phyloP scores from a whole-genome alignment of 2,113 vertebrate genomes.

The Bettongia penicillata region DNA sequence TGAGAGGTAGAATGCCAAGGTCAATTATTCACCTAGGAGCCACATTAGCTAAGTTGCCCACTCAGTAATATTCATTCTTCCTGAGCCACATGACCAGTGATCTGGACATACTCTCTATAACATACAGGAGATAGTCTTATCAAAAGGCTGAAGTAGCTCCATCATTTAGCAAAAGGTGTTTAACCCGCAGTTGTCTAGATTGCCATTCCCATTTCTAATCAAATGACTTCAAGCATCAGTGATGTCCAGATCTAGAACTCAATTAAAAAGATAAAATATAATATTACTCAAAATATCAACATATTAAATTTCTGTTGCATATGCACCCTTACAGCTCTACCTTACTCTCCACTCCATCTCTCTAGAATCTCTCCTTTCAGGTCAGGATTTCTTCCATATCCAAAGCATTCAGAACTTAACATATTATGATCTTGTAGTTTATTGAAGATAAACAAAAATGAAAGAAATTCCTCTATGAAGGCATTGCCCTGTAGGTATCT shows the following conservation, averaged over 20 bases:
- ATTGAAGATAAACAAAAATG: not conserved
- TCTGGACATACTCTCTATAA: too few species aligned
- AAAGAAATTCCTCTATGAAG: not conserved
- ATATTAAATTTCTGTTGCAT: not conserved
- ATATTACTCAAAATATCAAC: not conserved
- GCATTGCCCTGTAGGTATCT: not conserved
- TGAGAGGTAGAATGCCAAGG: too few species aligned
- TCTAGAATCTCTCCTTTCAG: not conserved
- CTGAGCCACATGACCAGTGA: too few species aligned
- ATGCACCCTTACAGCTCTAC: not conserved
- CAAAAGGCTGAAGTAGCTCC: too few species aligned
- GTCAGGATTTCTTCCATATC: not conserved
- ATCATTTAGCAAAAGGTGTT: too few species aligned
- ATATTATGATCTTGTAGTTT: not conserved
- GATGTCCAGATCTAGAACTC: not conserved
- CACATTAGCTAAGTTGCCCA: too few species aligned
- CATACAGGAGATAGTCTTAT: too few species aligned
- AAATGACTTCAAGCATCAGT: not conserved
- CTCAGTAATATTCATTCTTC: too few species aligned
- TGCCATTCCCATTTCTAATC: not conserved
- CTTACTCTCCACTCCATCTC: too few species aligned
- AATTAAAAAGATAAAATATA: not conserved
- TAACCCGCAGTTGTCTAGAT: too few species aligned
- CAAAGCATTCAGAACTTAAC: not conserved
- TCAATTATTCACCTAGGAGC: too few species aligned